Percentiles rank a stretch among this genome's conserved stretches.
Evolutionary conservation across 2,888 invertebrate species (phyloP).

Genomic region (Gandaritis pyraliata): DNA sequence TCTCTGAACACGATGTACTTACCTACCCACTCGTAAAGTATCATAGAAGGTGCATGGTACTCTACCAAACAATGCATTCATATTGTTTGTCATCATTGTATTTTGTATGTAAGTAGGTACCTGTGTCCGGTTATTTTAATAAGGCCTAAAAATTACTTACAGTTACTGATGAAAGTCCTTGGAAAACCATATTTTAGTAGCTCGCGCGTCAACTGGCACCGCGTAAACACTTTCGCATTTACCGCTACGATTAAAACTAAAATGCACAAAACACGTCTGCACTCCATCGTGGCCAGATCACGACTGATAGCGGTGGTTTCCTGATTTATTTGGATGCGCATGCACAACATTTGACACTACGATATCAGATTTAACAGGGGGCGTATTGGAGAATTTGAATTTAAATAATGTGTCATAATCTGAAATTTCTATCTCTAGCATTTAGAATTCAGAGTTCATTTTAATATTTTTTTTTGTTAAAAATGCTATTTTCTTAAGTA

Average conservation of each 20-base stretch:
- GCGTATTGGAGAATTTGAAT: not conserved
- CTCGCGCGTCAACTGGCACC: conserved; percentile 89
- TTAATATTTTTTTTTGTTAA: no score
- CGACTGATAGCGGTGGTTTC: conserved; percentile 56
- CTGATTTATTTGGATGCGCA: conserved; percentile 52
- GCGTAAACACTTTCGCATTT: conserved; percentile 84
- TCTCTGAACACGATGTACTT: no score
- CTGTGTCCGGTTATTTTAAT: not conserved
- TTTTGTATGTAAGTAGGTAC: not conserved
- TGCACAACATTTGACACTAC: conserved; percentile 62
- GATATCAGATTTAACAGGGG: conserved; percentile 37
- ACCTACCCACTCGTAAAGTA: no score
- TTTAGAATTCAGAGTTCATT: no score
- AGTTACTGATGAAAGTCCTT: conserved; percentile 88
- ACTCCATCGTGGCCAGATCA: conserved; percentile 56
- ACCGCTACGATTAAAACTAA: conserved; percentile 53
- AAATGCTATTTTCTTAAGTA: no score
- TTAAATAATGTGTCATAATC: no score
- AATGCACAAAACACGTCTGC: conserved; percentile 59
- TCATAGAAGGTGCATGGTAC: no score
- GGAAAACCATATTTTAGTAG: conserved; percentile 86
- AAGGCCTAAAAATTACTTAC: conserved; percentile 82
- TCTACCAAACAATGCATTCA: no score
- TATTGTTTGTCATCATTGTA: not conserved
- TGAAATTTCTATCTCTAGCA: no score